A percentile compares a stretch with the other conserved stretches of the same genome.
These are phyloP conservation scores for Rotaria socialis DNA, from an alignment of 2,888 invertebrate genomes.

Conservation along the genomic window DNA sequence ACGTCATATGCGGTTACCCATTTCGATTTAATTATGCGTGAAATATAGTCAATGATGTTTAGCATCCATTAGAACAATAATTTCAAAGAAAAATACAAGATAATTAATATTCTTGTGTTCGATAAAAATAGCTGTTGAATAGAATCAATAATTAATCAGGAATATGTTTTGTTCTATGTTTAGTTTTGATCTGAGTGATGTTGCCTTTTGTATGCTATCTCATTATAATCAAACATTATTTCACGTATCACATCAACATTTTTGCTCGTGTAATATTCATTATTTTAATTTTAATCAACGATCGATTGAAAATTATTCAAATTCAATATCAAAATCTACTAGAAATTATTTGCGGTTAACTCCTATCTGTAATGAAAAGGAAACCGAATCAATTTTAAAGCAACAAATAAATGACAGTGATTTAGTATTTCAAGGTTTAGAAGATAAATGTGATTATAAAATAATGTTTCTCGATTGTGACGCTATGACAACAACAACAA, in stretches of 20 bases:
- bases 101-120: too few relatives aligned
- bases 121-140: neutral
- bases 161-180: neutral
- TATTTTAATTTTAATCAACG: neutral
- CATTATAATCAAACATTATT: slow-evolving; percentile 1
- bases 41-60: neutral
- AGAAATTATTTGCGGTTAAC: neutral
- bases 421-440: neutral
- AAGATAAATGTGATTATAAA: slow-evolving; percentile 27
- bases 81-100: too few relatives aligned
- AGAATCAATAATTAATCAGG: neutral
- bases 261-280: slow-evolving; percentile 3
- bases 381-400: neutral
- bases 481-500: neutral
- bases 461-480: neutral
- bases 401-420: neutral
- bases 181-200: slow-evolving; percentile 17
- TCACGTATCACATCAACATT: slow-evolving; percentile 15
- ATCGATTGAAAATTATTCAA: too few relatives aligned
- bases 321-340: neutral
- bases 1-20: neutral
- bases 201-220: slow-evolving; percentile 8
- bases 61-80: neutral
- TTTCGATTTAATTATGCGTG: neutral
- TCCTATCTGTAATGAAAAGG: neutral